phyloP scores from a whole-genome alignment of 1,140 invertebrate genomes.

The Diorhabda elongata region DNA sequence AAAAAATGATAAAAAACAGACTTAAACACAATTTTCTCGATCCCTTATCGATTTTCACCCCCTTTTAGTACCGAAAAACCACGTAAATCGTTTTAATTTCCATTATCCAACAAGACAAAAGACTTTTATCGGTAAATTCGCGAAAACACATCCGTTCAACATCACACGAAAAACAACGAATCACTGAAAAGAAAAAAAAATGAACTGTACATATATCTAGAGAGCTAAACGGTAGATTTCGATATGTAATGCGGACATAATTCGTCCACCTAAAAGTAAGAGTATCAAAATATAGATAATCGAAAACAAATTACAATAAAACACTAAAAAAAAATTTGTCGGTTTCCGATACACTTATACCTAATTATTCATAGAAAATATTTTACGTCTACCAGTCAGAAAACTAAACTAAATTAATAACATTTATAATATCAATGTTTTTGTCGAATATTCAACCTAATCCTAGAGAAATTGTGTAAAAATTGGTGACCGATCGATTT shows the following conservation, averaged over 20 bases:
- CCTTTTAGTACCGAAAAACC: too few relatives aligned
- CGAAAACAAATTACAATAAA: slow-evolving; percentile 24
- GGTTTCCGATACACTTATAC: slow-evolving; percentile 38
- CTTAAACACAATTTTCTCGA: too few relatives aligned
- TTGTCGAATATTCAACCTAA: background rate
- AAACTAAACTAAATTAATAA: slow-evolving; percentile 18
- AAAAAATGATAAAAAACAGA: too few relatives aligned
- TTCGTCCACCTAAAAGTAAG: slow-evolving; percentile 31
- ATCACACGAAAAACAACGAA: slow-evolving; percentile 27
- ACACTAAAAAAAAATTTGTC: slow-evolving; percentile 22
- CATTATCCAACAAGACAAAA: too few relatives aligned
- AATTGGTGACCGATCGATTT: background rate
- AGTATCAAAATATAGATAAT: slow-evolving; percentile 39
- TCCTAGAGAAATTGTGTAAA: background rate
- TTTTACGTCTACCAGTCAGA: slow-evolving; percentile 8
- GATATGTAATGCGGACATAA: slow-evolving; percentile 37
- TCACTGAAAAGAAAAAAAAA: slow-evolving; percentile 18
- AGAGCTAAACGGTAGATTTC: slow-evolving; percentile 36
- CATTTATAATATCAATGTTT: slow-evolving; percentile 14
- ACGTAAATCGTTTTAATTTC: too few relatives aligned
- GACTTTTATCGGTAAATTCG: background rate
- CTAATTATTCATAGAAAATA: too few relatives aligned
- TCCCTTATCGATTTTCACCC: too few relatives aligned
- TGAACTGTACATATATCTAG: slow-evolving; percentile 31
- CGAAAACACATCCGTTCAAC: slow-evolving; percentile 33